Evolutionary conservation across 1,140 invertebrate species (phyloP), one percentile per base, ranked within the genome.

Genomic region (Polypedilum pembai): DNA sequence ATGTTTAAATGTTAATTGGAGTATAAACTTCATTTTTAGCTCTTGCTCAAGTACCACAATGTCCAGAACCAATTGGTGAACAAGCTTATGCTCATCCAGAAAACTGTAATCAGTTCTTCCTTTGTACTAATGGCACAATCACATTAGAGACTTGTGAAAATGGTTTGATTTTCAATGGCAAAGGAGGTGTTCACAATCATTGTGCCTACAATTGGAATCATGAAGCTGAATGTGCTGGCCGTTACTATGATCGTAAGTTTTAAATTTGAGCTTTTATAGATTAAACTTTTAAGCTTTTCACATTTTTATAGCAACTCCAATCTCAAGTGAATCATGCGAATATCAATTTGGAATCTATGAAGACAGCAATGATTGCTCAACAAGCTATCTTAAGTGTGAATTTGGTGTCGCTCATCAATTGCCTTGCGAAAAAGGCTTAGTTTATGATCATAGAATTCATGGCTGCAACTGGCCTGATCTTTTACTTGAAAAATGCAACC

Each of bases 381-480:
- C 91, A 24, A 90, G 88, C 76, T 97, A 94, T 83, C 86, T 92
- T 74, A 95, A 93, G 82, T 97, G 94, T 79, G 89, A 88, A 8
- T 89, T 91, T 79, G 94, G 94, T 2, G 86, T 91, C 66, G 91
- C 93, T 0, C 85, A 90, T 75, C 87, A 91, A 72, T 87, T 89
- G 76, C 87, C 90, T 10, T 96, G 94, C 82, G 92, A 93, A 69
- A 87, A 92, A 0, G 94, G 94, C 3, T 84, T 96, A 65, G 94
- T 89, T 21, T 97, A 96, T 81, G 93, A 96, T 79, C 90, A 92
- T 21, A 90, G 91, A 76, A 93, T 87, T 72, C 94, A 96, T 78
- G 88, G 88, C 21, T 97, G 94, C 86, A 94, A 96, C 80, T 97
- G 94, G 94, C 94, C 94, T 8, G 94, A 97, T 85, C 87, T 94